Base-by-base conservation (phyloP, 2,113 vertebrate species). In the Entomyzon cyanotis region DNA sequence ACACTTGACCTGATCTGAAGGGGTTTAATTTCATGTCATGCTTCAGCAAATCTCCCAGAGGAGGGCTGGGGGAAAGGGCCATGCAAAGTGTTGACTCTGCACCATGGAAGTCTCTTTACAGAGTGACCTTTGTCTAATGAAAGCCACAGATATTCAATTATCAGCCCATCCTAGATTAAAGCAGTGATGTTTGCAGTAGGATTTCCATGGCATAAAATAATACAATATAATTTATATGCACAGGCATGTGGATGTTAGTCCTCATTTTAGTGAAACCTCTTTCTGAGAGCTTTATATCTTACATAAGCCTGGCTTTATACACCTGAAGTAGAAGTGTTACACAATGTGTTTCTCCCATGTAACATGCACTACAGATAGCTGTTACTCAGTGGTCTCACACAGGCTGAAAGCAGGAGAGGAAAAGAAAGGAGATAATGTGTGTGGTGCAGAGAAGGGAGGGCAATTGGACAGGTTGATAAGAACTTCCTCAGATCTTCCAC, bases 131-230 rank as follows among this genome's bases (percentile, higher is more conserved):
- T 37, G 3, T 41, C 39, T 90, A 67, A 78, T 25, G 22, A 91
- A 94, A 90, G 30, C 44, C 39, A 14, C 33, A 46, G 28, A 56
- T 84, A 84, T 69, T 91, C 37, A 91, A 62, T 91, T 94, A 91
- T 44, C 69, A 39, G 65, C 28, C 37, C 64, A 33, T 23, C 28
- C n/a, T 50, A 58, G 28, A 31, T 75, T 75, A 78, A 75, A 82
- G 46, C 25, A 74, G 41, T 2, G 7, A 73, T 74, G 83, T 86
- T 96, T 96, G 59, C 62, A 56, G 53, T 56, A 87, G 84, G 49
- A 92, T 94, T 94, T 95, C 50, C 30, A 39, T 27, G 41, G 25
- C 80, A 42, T 74, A 42, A 93, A 76, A 67, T n/a, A 90, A 68
- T 49, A 63, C 63, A 73, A 49, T 46, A 46, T 55, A 56, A 91